phyloP scores from a whole-genome alignment of 2,888 invertebrate genomes.

The Ormyrus thymus region DNA sequence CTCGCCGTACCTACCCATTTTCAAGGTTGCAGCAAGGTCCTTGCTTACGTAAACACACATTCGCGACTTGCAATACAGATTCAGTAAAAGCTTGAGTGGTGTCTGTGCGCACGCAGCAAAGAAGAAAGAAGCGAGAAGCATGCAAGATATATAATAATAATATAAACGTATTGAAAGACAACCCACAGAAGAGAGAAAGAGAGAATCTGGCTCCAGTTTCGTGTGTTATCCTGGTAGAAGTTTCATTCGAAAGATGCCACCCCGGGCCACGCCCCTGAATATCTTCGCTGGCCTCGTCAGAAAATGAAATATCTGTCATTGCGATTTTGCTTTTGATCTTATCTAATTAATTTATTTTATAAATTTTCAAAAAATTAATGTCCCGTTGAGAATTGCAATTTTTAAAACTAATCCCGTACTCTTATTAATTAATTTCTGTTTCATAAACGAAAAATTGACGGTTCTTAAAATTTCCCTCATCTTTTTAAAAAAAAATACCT shows the following conservation, averaged over 20 bases:
- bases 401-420: no score
- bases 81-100: no score
- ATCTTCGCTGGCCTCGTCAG: conserved; percentile 26
- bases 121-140: conserved; percentile 59
- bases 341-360: no score
- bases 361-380: no score
- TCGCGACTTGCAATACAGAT: no score
- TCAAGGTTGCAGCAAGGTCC: conserved; percentile 53
- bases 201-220: conserved; percentile 60
- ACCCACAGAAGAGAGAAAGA: conserved; percentile 27
- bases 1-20: conserved; percentile 65
- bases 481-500: no score
- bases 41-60: conserved; percentile 36
- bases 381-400: no score
- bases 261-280: conserved; percentile 69
- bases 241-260: conserved; percentile 73
- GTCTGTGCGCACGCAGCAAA: conserved; percentile 29
- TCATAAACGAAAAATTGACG: no score
- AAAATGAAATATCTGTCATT: no score
- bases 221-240: conserved; percentile 69
- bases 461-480: no score
- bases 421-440: no score
- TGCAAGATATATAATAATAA: conserved; percentile 56
- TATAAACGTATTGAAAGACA: conserved; percentile 49
- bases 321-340: no score